Percentiles rank a stretch among this genome's conserved stretches.
Evolutionary conservation across 2,888 invertebrate species (phyloP).

Genomic region (Habroteleia sp.): DNA sequence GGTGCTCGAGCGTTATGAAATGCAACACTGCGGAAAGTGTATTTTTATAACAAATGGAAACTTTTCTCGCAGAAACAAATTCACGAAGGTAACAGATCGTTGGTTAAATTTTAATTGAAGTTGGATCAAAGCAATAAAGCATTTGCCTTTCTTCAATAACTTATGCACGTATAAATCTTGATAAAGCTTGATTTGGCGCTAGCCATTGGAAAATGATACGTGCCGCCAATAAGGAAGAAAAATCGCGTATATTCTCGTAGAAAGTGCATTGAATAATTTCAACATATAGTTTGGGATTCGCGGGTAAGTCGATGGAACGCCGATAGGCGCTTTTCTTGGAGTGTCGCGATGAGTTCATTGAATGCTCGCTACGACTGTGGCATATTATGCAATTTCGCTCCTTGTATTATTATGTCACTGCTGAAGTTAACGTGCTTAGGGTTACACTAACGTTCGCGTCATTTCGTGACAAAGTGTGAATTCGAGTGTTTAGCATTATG

Average conservation of each 20-base stretch:
- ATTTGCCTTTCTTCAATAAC: slow-evolving; percentile 10
- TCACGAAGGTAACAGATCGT: background rate
- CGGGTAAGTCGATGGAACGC: slow-evolving; percentile 11
- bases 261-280: slow-evolving; percentile 53
- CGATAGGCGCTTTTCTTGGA: slow-evolving; percentile 28
- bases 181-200: slow-evolving; percentile 17
- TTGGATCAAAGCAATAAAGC: slow-evolving; percentile 5
- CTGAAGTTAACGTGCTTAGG: slow-evolving; percentile 52
- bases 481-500: slow-evolving; percentile 43
- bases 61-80: no score
- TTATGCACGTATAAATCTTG: slow-evolving; percentile 17
- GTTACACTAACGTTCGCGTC: slow-evolving; percentile 42
- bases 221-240: slow-evolving; percentile 37
- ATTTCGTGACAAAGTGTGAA: slow-evolving; percentile 56
- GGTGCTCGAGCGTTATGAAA: no score
- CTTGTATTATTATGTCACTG: slow-evolving; percentile 51
- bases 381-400: slow-evolving; percentile 42
- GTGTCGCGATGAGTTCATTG: slow-evolving; percentile 47
- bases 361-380: slow-evolving; percentile 19
- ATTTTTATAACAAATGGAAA: no score
- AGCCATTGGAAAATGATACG: slow-evolving; percentile 39
- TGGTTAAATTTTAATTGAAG: background rate
- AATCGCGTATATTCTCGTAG: slow-evolving; percentile 40
- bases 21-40: no score
- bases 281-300: slow-evolving; percentile 35